A percentile compares a stretch with the other conserved stretches of the same genome.
phyloP scores from a whole-genome alignment of 1,140 invertebrate genomes.

The Metaphire vulgaris region DNA sequence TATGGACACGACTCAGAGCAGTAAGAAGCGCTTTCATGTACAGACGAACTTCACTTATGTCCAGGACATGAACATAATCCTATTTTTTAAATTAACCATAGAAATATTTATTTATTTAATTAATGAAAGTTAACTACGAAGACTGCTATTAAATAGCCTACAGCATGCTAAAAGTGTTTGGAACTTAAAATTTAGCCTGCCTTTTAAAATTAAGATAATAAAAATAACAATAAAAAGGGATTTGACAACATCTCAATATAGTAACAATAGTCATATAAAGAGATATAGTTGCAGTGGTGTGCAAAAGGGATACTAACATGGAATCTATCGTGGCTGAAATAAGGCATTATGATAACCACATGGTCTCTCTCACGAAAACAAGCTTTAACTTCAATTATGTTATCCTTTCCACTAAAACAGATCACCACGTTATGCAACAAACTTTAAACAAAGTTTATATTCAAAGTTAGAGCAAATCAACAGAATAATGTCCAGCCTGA shows the following conservation, averaged over 20 bases:
- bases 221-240: not conserved
- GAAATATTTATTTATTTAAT: not conserved
- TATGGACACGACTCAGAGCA: conserved; percentile 72
- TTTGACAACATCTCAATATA: not conserved
- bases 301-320: conserved; percentile 65
- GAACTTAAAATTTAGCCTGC: too few species aligned
- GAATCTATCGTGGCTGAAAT: conserved; percentile 73
- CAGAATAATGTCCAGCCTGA: not conserved
- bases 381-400: conserved; percentile 73
- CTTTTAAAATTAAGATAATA: not conserved
- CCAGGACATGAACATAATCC: conserved; percentile 61
- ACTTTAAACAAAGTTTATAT: conserved; percentile 28
- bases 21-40: conserved; percentile 77
- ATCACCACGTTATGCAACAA: not conserved
- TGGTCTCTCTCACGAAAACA: conserved; percentile 71
- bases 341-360: conserved; percentile 83
- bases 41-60: conserved; percentile 63
- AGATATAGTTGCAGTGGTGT: too few species aligned
- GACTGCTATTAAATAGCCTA: not conserved
- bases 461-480: conserved; percentile 12
- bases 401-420: conserved; percentile 65
- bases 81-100: conserved; percentile 41
- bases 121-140: not conserved
- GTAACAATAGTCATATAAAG: not conserved
- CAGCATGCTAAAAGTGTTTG: not conserved